Conservation (phyloP, 2,797 vertebrate species). For the Picus viridis region DNA sequence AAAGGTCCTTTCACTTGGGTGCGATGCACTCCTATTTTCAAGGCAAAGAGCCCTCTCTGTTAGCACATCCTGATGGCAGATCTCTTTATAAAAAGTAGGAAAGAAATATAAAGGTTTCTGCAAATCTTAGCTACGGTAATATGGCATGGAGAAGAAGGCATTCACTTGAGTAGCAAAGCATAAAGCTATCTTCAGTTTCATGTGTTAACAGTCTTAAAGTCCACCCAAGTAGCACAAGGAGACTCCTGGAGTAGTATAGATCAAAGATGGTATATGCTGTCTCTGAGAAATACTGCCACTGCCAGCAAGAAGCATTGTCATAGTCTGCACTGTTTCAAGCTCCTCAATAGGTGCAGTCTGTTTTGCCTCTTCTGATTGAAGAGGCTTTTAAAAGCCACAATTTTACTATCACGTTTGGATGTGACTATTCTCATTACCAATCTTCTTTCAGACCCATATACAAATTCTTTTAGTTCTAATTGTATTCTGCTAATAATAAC, state of each 20-base stretch:
- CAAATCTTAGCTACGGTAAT: neutral
- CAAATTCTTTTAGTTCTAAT: neutral
- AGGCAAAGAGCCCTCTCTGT: neutral
- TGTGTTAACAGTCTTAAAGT: neutral
- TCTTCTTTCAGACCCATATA: neutral
- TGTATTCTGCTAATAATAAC: neutral
- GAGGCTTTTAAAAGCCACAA: neutral
- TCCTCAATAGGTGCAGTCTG: neutral
- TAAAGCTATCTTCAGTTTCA: neutral
- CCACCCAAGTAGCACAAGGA: neutral
- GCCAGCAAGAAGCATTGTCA: neutral
- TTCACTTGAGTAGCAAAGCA: neutral
- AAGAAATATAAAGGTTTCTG: neutral
- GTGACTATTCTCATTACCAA: accelerated
- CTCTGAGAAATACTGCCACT: neutral
- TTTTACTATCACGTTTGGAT: neutral
- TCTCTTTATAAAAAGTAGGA: neutral
- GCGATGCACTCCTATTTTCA: neutral
- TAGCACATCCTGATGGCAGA: neutral
- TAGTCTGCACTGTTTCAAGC: neutral
- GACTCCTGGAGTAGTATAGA: neutral
- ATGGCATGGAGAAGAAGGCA: neutral
- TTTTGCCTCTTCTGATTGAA: neutral
- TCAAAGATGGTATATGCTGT: neutral
- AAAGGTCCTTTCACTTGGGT: neutral